Conservation (phyloP, 1,140 invertebrate genomes). For the Rhopalosiphum padi region DNA sequence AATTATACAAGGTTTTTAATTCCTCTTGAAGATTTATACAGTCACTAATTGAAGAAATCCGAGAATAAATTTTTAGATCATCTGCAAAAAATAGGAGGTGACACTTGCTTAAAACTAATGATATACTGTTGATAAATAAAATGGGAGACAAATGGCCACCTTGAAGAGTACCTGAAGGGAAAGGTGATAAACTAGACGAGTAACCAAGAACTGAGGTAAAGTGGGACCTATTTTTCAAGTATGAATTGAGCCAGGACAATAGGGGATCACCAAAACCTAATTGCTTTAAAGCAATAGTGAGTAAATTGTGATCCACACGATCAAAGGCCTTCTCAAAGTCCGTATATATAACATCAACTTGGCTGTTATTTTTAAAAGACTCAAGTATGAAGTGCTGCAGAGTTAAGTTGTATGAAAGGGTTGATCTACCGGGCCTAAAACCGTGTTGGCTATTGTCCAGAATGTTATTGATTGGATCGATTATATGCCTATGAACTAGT, state of each 20-base stretch:
- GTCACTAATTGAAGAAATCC: background rate
- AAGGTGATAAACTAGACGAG: background rate
- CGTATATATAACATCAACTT: constrained; percentile 1
- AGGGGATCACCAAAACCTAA: background rate
- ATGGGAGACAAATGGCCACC: background rate
- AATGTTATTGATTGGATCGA: too few relatives aligned
- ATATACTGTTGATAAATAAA: background rate
- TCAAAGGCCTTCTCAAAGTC: too few relatives aligned
- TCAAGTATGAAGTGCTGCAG: too few relatives aligned
- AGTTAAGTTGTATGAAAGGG: too few relatives aligned
- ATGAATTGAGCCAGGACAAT: background rate
- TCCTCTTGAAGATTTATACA: background rate
- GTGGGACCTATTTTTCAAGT: background rate
- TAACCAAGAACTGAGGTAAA: background rate
- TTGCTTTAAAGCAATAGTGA: background rate
- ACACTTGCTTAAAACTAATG: background rate
- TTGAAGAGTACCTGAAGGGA: background rate
- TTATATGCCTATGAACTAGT: too few relatives aligned
- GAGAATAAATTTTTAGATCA: constrained; percentile 1
- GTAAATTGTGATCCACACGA: background rate
- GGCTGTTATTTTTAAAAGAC: too few relatives aligned
- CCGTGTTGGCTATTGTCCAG: too few relatives aligned
- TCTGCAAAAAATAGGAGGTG: background rate
- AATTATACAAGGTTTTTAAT: background rate
- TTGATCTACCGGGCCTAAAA: too few relatives aligned